These are phyloP conservation scores for Lycophotia porphyrea DNA, from an alignment of 2,888 invertebrate species.

Conservation along the genomic window DNA sequence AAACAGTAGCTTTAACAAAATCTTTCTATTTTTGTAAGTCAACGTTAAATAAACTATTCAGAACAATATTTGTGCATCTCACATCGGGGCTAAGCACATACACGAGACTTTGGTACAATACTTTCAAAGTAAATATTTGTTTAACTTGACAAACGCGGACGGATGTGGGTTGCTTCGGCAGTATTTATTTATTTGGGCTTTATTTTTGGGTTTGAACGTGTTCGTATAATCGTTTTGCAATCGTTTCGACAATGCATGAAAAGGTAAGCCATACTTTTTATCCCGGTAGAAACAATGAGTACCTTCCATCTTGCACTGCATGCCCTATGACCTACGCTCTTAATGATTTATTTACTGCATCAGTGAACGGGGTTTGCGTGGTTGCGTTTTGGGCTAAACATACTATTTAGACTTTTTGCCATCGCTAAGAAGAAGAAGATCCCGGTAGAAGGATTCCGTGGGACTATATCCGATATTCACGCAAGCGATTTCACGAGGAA, in stretches of 20 bases:
- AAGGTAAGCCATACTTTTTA: background rate
- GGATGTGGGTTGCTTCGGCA: slow-evolving; percentile 63
- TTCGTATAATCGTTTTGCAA: background rate
- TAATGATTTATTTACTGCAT: too few relatives aligned
- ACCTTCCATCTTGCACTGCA: too few relatives aligned
- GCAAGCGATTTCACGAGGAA: background rate
- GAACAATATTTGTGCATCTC: slow-evolving; percentile 58
- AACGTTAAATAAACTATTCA: slow-evolving; percentile 59
- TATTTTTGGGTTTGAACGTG: slow-evolving; percentile 31
- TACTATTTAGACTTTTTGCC: too few relatives aligned
- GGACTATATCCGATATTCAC: background rate
- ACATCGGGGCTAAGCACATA: slow-evolving; percentile 69
- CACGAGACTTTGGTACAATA: slow-evolving; percentile 67
- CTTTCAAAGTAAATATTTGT: slow-evolving; percentile 76
- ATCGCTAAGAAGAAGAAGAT: too few relatives aligned
- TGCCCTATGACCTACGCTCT: too few relatives aligned
- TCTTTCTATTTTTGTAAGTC: slow-evolving; percentile 43
- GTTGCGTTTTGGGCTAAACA: too few relatives aligned
- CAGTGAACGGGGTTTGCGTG: too few relatives aligned
- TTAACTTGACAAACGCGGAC: slow-evolving; percentile 57
- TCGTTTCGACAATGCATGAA: background rate
- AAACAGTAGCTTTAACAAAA: slow-evolving; percentile 53
- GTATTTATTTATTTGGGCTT: slow-evolving; percentile 40
- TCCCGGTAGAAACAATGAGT: too few relatives aligned
- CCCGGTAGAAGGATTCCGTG: background rate